These are phyloP conservation scores for Montipora cactus DNA, from an alignment of 64 coral and sea anemone genomes.

Conservation along the genomic window DNA sequence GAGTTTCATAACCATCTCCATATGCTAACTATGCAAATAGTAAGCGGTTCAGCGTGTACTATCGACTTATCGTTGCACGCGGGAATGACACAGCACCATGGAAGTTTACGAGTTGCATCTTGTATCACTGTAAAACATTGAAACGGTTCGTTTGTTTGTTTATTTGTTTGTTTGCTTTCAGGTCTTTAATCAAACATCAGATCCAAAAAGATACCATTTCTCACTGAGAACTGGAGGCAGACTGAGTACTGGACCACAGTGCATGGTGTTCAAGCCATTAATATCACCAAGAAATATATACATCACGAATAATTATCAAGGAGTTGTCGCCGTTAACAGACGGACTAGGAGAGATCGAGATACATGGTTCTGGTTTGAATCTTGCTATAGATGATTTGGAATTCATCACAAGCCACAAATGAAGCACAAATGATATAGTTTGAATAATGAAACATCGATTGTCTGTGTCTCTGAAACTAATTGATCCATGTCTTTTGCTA, in stretches of 20 bases:
- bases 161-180: background rate
- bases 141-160: background rate
- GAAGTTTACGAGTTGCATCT: no score
- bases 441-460: no score
- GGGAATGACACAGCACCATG: no score
- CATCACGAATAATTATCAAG: background rate
- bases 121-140: no score
- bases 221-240: background rate
- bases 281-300: background rate
- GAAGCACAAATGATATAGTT: no score
- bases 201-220: background rate
- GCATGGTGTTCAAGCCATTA: background rate
- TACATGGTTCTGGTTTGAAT: background rate
- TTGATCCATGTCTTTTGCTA: no score
- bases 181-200: background rate
- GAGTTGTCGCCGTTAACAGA: background rate
- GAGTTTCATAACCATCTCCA: no score
- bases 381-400: constrained; percentile 5
- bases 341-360: background rate
- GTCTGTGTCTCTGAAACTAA: no score
- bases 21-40: no score
- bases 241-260: background rate
- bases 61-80: no score
- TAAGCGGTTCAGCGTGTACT: no score
- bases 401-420: no score